Base-by-base conservation (phyloP, 2,797 vertebrate species). In the Danionella dracula region DNA sequence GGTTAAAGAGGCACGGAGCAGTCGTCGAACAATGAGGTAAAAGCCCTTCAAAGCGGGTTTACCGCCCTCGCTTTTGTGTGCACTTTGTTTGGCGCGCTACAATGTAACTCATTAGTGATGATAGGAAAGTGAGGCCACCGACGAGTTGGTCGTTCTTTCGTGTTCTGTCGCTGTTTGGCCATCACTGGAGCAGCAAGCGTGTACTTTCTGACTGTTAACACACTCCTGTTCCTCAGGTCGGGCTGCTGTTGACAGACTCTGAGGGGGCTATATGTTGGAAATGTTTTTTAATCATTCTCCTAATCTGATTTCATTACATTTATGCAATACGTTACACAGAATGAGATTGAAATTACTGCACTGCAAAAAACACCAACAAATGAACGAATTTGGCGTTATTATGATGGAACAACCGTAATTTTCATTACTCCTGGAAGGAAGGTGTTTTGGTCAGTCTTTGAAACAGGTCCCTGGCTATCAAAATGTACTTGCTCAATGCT, bases 1-100 rank as follows among this genome's bases (percentile, higher is more conserved):
- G 62, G 46, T 73, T 81, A 81, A 87, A 85, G 79, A 79, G 81
- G 83, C 84, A 42, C 82, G 79, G 72, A 82, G 79, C 86, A 84
- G 78, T 81, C 83, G 86, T 79, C 72, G 81, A 87, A 90, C 85
- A 89, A 91, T 91, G 90, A 91, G 90, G 90, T 89, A 85, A 81
- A n/a, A 80, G 76, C 81, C 73, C 76, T 80, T 80, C 71, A 78
- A 79, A 80, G 83, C 82, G 17, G 58, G 42, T 64, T 65, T 57
- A 32, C 37, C 19, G 38, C 40, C 70, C 76, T 72, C 80, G 82
- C 84, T 81, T 54, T 82, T 84, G 80, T 84, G 81, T 74, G 56
- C 71, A 45, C 66, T 73, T 76, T 27, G 62, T 72, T 71, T 78
- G 78, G 69, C 65, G 68, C 58, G 38, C 57, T 66, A 55, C 58